A percentile compares a stretch with the other conserved stretches of the same genome.
phyloP scores from a whole-genome alignment of 2,888 invertebrate genomes.

The Teleogryllus oceanicus region DNA sequence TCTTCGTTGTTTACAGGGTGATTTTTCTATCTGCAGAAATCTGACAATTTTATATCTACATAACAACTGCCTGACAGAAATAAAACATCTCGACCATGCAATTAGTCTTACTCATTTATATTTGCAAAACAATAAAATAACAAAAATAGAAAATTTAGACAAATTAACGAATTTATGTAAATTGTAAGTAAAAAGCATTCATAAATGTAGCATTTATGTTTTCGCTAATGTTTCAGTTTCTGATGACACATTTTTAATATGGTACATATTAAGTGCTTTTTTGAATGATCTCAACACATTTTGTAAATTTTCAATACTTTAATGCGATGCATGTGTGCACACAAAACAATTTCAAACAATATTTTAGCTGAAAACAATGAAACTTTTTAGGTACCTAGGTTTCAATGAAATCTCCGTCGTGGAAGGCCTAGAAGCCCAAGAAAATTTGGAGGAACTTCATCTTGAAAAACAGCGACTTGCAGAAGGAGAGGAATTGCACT shows the following conservation, averaged over 20 bases:
- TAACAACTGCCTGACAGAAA: background rate
- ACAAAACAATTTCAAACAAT: too few relatives aligned
- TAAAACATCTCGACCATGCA: background rate
- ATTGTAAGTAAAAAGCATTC: background rate
- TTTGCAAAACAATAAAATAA: background rate
- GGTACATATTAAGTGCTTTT: too few relatives aligned
- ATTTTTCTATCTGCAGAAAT: background rate
- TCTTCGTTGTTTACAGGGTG: background rate
- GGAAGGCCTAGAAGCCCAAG: background rate
- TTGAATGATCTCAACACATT: too few relatives aligned
- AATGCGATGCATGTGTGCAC: too few relatives aligned
- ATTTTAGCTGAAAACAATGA: too few relatives aligned
- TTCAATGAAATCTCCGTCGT: background rate
- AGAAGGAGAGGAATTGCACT: background rate
- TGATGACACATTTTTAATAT: too few relatives aligned
- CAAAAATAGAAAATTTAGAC: background rate
- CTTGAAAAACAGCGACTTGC: background rate
- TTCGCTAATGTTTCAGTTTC: too few relatives aligned
- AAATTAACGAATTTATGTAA: background rate
- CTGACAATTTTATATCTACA: background rate
- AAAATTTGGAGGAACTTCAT: background rate
- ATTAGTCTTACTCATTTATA: background rate
- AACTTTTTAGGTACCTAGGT: background rate
- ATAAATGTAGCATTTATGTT: too few relatives aligned
- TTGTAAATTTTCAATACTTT: too few relatives aligned